phyloP scores from a whole-genome alignment of 2,888 invertebrate genomes.

The Cosmia trapezina region DNA sequence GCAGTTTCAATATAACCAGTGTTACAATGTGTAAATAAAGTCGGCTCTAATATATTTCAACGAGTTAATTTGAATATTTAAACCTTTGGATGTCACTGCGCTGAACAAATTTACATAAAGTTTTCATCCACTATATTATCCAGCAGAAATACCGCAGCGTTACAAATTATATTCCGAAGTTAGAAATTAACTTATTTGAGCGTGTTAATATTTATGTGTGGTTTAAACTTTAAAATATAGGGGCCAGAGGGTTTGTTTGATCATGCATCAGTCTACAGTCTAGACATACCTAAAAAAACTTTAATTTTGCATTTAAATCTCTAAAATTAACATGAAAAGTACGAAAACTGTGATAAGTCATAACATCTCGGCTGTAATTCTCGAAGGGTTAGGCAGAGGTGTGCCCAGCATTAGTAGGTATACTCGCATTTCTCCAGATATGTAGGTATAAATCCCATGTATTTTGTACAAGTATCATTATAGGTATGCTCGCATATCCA shows the following conservation, averaged over 20 bases:
- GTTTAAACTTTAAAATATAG: constrained; percentile 3
- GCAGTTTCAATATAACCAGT: background rate
- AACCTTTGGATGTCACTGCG: constrained; percentile 41
- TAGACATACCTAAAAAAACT: background rate
- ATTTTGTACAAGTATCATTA: no score
- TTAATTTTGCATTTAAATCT: background rate
- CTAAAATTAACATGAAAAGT: background rate
- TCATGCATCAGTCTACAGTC: background rate
- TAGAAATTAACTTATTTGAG: constrained; percentile 26
- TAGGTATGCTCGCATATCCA: no score
- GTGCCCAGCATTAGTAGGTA: no score
- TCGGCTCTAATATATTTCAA: constrained; percentile 27
- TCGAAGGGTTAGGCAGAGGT: no score
- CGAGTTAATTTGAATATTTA: constrained; percentile 44
- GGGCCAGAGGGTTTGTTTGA: constrained; percentile 4
- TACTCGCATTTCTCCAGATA: no score
- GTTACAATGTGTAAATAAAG: constrained; percentile 13
- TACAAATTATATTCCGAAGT: constrained; percentile 42
- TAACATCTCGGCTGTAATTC: no score
- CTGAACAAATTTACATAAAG: constrained; percentile 55
- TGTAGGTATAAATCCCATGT: no score
- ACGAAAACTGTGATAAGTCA: background rate
- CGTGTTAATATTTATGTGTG: constrained; percentile 31
- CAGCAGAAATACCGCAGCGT: constrained; percentile 28
- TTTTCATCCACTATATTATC: constrained; percentile 37